phyloP scores from a whole-genome alignment of 2,888 invertebrate species.

The Lobophora halterata region DNA sequence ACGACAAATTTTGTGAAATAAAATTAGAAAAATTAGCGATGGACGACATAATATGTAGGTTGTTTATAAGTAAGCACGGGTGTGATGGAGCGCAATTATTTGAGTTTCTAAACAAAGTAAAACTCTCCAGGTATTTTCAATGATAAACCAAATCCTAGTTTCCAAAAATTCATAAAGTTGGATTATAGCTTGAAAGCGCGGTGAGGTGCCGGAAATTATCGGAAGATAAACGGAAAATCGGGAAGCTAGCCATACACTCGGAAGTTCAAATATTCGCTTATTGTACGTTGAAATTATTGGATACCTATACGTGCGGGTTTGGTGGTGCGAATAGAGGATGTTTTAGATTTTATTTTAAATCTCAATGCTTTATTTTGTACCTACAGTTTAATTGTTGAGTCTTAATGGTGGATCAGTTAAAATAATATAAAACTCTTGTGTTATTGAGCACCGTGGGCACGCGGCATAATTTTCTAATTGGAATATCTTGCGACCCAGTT shows the following conservation, averaged over 20 bases:
- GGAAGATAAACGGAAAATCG: slow-evolving; percentile 19
- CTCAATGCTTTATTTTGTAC: slow-evolving; percentile 1
- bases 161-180: slow-evolving; percentile 7
- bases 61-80: too few relatives aligned
- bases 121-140: too few relatives aligned
- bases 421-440: too few relatives aligned
- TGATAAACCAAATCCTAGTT: background rate
- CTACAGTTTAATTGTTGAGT: too few relatives aligned
- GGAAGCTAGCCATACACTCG: slow-evolving; percentile 12
- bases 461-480: background rate
- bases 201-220: slow-evolving; percentile 15
- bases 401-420: too few relatives aligned
- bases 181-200: slow-evolving; percentile 1
- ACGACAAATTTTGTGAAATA: slow-evolving; percentile 66
- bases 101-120: too few relatives aligned
- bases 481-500: slow-evolving; percentile 4
- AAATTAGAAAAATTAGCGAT: slow-evolving; percentile 40
- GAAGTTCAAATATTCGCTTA: slow-evolving; percentile 9
- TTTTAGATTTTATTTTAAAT: background rate
- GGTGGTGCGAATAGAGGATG: slow-evolving; percentile 1
- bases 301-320: too few relatives aligned
- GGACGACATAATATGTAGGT: too few relatives aligned
- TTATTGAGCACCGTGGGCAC: too few relatives aligned
- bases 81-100: too few relatives aligned
- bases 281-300: slow-evolving; percentile 4